phyloP scores from a whole-genome alignment of 1,140 invertebrate genomes.

The Onthophagus taurus region DNA sequence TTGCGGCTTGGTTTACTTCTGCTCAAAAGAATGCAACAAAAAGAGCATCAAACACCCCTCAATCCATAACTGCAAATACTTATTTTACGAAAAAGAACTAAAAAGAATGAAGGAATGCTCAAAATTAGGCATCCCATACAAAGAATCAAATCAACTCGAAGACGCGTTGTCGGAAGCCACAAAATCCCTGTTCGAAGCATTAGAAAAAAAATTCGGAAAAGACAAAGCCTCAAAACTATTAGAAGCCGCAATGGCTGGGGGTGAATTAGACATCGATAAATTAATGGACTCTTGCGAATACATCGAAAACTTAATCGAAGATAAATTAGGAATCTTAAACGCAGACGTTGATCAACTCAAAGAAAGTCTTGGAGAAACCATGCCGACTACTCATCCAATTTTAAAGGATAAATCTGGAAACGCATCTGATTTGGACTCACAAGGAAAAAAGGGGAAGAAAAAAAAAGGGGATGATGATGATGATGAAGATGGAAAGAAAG shows the following conservation, averaged over 20 bases:
- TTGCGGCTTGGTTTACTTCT: slow-evolving; percentile 27
- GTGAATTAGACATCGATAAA: not conserved
- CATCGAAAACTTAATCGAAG: not conserved
- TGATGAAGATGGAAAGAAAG: not conserved
- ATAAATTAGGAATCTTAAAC: not conserved
- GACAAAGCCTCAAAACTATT: not conserved
- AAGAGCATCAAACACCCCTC: slow-evolving; percentile 11
- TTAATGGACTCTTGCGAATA: not conserved
- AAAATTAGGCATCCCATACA: not conserved
- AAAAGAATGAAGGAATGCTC: not conserved
- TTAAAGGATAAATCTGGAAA: not conserved
- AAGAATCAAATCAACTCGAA: not conserved
- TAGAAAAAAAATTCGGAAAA: too few relatives aligned
- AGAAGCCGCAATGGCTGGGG: not conserved
- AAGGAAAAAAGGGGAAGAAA: slow-evolving; percentile 4
- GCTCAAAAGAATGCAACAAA: slow-evolving; percentile 26
- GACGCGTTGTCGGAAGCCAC: not conserved
- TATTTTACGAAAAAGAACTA: slow-evolving; percentile 21
- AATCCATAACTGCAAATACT: slow-evolving; percentile 18
- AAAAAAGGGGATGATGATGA: not conserved
- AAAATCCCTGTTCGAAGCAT: not conserved
- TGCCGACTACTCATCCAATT: not conserved
- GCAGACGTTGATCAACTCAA: not conserved
- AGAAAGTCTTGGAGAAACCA: not conserved
- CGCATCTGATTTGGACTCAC: not conserved